phyloP scores from a whole-genome alignment of 2,113 vertebrate genomes.

The Chrysemys picta region DNA sequence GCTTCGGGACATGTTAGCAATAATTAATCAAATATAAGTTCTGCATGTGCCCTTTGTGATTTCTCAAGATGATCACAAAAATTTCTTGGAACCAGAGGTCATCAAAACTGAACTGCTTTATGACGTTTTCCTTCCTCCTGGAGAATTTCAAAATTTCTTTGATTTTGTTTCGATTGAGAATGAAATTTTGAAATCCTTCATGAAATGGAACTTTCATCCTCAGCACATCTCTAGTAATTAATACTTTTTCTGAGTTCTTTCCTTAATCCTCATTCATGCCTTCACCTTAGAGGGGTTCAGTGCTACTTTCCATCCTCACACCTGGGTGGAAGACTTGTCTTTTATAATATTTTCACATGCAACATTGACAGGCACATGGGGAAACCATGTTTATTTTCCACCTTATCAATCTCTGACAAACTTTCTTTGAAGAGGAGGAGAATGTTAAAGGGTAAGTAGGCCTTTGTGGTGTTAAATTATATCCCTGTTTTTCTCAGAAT shows the following conservation, averaged over 20 bases:
- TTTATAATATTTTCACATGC: not conserved
- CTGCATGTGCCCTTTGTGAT: not conserved
- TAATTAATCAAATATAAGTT: conserved; percentile 17
- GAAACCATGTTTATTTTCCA: not conserved
- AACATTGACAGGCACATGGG: not conserved
- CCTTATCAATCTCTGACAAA: not conserved
- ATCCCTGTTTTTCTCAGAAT: not conserved
- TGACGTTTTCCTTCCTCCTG: not conserved
- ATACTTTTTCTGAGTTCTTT: not conserved
- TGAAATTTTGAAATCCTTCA: not conserved
- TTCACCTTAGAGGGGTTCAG: not conserved
- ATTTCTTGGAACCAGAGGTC: not conserved
- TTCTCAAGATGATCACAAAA: not conserved
- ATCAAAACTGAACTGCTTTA: not conserved
- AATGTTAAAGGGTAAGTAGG: not conserved
- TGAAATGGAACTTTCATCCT: not conserved
- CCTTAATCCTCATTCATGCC: not conserved
- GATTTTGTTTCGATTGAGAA: not conserved
- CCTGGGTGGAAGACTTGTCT: not conserved
- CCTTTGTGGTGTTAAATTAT: not conserved
- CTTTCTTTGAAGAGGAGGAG: not conserved
- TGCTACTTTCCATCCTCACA: not conserved
- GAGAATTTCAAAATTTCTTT: not conserved
- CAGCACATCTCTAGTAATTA: fast-evolving
- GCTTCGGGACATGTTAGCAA: not conserved